These are phyloP conservation scores for Melinopterus prodromus DNA, from an alignment of 2,888 invertebrate genomes.

Conservation along the genomic window DNA sequence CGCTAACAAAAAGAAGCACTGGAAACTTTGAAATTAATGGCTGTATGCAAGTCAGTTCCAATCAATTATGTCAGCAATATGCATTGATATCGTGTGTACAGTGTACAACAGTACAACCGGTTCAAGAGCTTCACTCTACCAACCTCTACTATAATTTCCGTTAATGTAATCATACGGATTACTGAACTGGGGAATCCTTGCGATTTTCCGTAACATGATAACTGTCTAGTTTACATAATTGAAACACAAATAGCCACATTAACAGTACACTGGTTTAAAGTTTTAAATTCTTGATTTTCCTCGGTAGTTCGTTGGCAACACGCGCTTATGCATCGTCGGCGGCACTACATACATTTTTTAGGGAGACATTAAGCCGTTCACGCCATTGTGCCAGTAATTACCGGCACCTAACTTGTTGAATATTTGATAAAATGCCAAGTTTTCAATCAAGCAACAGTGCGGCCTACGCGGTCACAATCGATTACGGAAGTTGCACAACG, in stretches of 20 bases:
- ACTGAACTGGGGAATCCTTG: no score
- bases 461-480: background rate
- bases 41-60: no score
- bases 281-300: constrained; percentile 7
- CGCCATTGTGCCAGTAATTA: constrained; percentile 18
- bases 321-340: background rate
- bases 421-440: constrained; percentile 34
- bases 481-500: constrained; percentile 15
- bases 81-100: no score
- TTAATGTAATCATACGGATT: no score
- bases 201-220: background rate
- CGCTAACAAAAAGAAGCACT: no score
- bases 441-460: constrained; percentile 24
- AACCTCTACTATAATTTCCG: no score
- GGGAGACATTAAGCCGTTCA: constrained; percentile 12
- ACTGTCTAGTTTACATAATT: background rate
- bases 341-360: background rate
- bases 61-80: no score
- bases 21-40: no score
- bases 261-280: background rate
- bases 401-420: constrained; percentile 31
- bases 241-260: background rate
- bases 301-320: constrained; percentile 14
- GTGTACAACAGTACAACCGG: no score
- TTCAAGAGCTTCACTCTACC: no score